Percentiles rank a stretch among this genome's conserved stretches.
These are phyloP conservation scores for Ariopsis seemanni DNA, from an alignment of 2,113 vertebrate genomes.

Conservation along the genomic window DNA sequence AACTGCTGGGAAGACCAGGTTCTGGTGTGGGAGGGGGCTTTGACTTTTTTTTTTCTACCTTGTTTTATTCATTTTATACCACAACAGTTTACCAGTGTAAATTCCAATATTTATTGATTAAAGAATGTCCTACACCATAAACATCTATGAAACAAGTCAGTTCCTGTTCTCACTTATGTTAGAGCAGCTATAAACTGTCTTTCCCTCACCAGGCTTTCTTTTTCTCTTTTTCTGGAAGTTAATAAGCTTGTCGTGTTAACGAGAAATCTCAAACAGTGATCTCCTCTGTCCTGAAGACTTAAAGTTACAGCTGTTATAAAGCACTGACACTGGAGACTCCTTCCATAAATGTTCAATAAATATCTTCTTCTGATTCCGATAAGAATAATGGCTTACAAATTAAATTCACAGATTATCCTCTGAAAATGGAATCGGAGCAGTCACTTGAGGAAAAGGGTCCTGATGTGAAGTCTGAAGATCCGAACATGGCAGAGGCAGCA, in stretches of 20 bases:
- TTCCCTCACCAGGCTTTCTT: neutral
- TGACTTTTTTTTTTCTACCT: neutral
- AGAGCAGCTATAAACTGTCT: neutral
- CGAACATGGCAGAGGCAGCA: neutral
- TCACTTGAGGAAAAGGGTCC: neutral
- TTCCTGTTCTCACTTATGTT: neutral
- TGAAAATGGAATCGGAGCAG: slow-evolving; percentile 33
- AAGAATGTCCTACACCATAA: neutral
- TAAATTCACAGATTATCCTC: neutral
- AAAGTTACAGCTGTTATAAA: neutral
- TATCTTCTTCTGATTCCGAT: neutral
- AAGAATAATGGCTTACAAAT: neutral
- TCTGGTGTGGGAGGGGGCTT: no score
- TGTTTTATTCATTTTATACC: neutral
- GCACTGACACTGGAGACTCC: neutral
- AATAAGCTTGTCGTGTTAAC: no score
- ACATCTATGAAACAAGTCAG: neutral
- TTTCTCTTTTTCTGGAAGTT: no score
- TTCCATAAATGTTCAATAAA: neutral
- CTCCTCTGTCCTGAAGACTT: no score
- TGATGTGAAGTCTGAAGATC: neutral
- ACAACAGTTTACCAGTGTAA: neutral
- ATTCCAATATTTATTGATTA: neutral
- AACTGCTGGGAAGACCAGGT: no score
- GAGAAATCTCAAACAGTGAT: no score